Evolutionary conservation across 2,888 invertebrate species (phyloP).

Genomic region (Caenorhabditis auriculariae): DNA sequence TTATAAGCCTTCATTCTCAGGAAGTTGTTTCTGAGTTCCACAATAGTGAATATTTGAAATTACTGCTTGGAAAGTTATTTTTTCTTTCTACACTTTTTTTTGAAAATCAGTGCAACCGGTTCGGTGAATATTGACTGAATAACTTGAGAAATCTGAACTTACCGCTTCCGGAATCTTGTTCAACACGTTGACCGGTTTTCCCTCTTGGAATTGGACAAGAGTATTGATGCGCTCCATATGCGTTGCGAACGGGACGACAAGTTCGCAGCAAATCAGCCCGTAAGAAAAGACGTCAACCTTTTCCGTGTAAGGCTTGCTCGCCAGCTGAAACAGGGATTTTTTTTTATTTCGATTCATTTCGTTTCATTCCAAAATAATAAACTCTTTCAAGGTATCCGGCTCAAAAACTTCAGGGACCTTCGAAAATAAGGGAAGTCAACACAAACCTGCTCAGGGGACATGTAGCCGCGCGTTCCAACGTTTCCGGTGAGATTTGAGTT

Average conservation of each 20-base stretch:
- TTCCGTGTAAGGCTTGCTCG: conserved; percentile 64
- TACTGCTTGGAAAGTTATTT: too few species aligned
- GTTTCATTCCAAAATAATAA: too few species aligned
- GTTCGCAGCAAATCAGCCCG: conserved; percentile 83
- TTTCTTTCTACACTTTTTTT: background rate
- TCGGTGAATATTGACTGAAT: background rate
- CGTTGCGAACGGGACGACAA: conserved; percentile 84
- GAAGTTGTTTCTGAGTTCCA: too few species aligned
- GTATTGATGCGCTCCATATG: conserved; percentile 77
- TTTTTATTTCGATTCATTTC: background rate
- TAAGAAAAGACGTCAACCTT: conserved; percentile 68
- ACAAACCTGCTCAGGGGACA: conserved; percentile 89
- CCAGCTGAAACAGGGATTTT: conserved; percentile 21
- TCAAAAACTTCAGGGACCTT: background rate
- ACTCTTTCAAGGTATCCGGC: background rate
- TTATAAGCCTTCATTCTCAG: too few species aligned
- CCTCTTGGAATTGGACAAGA: conserved; percentile 25
- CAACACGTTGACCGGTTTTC: conserved; percentile 18
- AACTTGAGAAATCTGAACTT: background rate
- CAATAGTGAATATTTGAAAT: too few species aligned
- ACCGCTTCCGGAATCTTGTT: conserved; percentile 15
- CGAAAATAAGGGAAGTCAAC: conserved; percentile 1
- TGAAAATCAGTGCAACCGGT: background rate
- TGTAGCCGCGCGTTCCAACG: conserved; percentile 89
- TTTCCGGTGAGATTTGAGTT: conserved; percentile 66